Conservation (phyloP, 2,113 vertebrate species). For the Alouatta palliata region DNA sequence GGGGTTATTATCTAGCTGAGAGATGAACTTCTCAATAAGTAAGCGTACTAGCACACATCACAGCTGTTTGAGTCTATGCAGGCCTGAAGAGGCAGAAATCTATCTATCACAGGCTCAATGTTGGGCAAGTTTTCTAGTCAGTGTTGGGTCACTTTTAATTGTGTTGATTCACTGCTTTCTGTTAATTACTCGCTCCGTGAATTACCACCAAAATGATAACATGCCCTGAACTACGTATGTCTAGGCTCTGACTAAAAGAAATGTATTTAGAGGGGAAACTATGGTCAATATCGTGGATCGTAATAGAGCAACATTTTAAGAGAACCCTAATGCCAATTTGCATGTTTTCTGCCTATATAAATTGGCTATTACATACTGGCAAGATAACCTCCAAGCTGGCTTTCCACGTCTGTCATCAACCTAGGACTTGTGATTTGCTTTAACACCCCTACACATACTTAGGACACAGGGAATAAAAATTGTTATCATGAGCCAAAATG, state of each 20-base stretch:
- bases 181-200: not conserved
- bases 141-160: not conserved
- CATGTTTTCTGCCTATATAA: not conserved
- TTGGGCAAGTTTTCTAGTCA: not conserved
- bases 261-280: not conserved
- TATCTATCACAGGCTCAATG: not conserved
- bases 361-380: not conserved
- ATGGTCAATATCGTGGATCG: not conserved
- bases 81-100: not conserved
- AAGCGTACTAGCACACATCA: not conserved
- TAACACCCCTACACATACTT: not conserved
- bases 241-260: not conserved
- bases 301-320: not conserved
- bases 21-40: not conserved
- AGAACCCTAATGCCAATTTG: not conserved
- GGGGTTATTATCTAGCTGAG: not conserved
- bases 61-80: not conserved
- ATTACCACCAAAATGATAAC: not conserved
- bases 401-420: not conserved
- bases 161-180: not conserved
- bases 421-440: not conserved
- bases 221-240: not conserved
- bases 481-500: not conserved
- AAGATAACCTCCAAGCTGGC: not conserved
- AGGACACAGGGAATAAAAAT: not conserved